Evolutionary conservation across 2,888 invertebrate species (phyloP).

Genomic region (Eupithecia inturbata): DNA sequence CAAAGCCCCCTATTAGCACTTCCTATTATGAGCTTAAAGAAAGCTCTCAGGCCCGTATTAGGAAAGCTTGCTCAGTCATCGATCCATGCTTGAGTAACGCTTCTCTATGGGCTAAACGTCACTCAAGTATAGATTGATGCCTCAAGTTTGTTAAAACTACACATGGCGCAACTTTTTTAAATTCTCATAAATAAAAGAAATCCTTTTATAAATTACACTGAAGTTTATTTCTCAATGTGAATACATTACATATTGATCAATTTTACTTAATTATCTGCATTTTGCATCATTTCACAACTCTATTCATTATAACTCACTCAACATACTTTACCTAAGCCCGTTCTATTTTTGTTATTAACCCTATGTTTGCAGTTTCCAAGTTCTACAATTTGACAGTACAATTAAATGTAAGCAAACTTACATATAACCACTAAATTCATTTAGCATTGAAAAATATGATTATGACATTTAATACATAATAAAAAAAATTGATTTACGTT

Average conservation of each 20-base stretch:
- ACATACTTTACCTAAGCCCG: conserved; percentile 74
- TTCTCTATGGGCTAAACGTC: too few relatives aligned
- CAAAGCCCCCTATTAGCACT: too few relatives aligned
- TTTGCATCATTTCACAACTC: conserved; percentile 73
- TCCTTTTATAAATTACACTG: conserved; percentile 83
- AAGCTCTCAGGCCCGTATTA: too few relatives aligned
- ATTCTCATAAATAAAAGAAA: conserved; percentile 50
- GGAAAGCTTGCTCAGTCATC: too few relatives aligned
- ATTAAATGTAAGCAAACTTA: conserved; percentile 82
- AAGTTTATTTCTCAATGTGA: conserved; percentile 83
- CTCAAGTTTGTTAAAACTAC: not conserved
- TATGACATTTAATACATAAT: conserved; percentile 68
- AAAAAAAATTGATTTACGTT: conserved; percentile 81
- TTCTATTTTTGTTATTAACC: conserved; percentile 57
- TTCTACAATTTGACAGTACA: conserved; percentile 78
- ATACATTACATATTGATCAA: conserved; percentile 76
- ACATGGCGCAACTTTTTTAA: not conserved
- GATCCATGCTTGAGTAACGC: too few relatives aligned
- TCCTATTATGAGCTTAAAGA: too few relatives aligned
- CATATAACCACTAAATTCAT: conserved; percentile 78
- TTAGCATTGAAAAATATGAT: conserved; percentile 79
- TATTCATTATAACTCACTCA: conserved; percentile 71
- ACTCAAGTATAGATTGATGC: not conserved
- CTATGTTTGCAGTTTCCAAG: conserved; percentile 71
- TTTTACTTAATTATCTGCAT: conserved; percentile 64